Conservation (phyloP, 2,797 vertebrate genomes). For the Tokudaia tokunoshimensis region DNA sequence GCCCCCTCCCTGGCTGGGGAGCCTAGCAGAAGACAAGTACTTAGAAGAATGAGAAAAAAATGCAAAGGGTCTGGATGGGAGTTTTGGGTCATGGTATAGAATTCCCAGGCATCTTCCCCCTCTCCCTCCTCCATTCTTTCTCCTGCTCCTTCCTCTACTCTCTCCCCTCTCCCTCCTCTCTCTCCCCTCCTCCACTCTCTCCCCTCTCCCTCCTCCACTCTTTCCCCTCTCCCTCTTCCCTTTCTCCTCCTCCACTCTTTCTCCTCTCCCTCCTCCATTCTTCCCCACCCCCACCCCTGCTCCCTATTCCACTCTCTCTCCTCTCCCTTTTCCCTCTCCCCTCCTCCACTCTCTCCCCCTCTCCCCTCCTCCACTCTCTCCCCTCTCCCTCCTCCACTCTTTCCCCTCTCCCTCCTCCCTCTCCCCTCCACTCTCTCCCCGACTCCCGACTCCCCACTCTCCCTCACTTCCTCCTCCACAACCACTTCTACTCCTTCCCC, state of each 20-base stretch:
- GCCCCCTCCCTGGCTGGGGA: not conserved
- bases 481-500: too few relatives aligned
- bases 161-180: accelerated
- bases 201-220: not conserved
- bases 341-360: not conserved
- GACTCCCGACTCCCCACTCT: not conserved
- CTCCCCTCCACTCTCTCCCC: too few relatives aligned
- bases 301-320: too few relatives aligned
- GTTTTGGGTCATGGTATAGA: not conserved
- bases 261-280: not conserved
- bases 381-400: not conserved
- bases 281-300: too few relatives aligned
- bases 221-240: accelerated
- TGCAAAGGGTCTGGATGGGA: not conserved
- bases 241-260: not conserved
- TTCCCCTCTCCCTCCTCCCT: not conserved
- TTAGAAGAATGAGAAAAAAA: not conserved
- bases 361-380: not conserved
- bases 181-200: too few relatives aligned
- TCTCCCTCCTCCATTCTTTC: not conserved
- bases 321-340: too few relatives aligned
- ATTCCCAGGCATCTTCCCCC: not conserved
- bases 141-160: not conserved
- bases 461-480: not conserved
- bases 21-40: not conserved